Percentiles rank a stretch among this genome's conserved stretches.
phyloP scores from a whole-genome alignment of 1,140 invertebrate genomes.

The Adelges cooleyi region DNA sequence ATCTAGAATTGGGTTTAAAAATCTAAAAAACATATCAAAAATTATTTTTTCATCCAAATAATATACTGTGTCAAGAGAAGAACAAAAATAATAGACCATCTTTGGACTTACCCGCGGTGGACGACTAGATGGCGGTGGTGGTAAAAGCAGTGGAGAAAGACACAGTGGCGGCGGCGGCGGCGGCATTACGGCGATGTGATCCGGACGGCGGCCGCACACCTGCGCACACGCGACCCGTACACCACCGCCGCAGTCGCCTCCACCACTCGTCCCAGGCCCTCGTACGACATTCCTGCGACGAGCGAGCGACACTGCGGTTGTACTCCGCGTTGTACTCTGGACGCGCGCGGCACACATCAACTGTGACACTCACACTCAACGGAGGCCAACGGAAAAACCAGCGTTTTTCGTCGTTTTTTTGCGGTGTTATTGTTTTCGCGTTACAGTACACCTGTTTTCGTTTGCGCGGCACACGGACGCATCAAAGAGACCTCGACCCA shows the following conservation, averaged over 20 bases:
- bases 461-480: background rate
- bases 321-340: background rate
- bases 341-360: background rate
- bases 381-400: no score
- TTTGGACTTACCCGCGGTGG: no score
- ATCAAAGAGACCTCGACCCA: no score
- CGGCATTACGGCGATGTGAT: background rate
- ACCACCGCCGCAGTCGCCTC: background rate
- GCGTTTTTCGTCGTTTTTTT: no score
- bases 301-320: conserved; percentile 4
- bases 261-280: background rate
- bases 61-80: no score
- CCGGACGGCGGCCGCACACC: background rate
- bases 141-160: no score
- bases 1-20: no score
- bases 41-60: no score
- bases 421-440: background rate
- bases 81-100: no score
- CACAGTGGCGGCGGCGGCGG: background rate
- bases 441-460: background rate
- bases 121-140: no score
- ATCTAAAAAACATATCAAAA: no score
- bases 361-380: background rate
- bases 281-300: conserved; percentile 26
- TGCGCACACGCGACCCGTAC: background rate